phyloP scores from a whole-genome alignment of 1,140 invertebrate species.

The Cepaea nemoralis region DNA sequence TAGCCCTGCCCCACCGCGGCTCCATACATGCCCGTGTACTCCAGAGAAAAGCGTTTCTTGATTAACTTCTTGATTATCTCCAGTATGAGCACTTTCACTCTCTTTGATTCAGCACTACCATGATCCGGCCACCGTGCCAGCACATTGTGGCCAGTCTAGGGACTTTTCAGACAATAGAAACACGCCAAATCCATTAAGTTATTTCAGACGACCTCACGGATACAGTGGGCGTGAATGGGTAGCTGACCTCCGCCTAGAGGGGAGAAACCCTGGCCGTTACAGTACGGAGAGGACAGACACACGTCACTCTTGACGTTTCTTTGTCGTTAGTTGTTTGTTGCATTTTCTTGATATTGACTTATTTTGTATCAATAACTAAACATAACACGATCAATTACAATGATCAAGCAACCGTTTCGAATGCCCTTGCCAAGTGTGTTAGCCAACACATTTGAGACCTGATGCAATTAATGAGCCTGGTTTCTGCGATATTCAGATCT shows the following conservation, averaged over 20 bases:
- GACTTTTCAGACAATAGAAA: not conserved
- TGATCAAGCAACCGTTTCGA: no score
- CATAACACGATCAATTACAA: no score
- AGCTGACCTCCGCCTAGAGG: not conserved
- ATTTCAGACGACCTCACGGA: not conserved
- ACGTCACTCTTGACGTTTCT: not conserved
- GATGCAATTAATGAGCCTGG: no score
- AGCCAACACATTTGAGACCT: no score
- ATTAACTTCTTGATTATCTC: not conserved
- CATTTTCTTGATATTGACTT: no score
- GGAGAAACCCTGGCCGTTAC: not conserved
- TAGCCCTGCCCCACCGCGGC: no score
- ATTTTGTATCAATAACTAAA: no score
- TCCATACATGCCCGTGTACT: no score
- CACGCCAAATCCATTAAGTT: constrained; percentile 12
- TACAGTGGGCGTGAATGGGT: not conserved
- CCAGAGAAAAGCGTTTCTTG: no score
- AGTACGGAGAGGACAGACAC: not conserved
- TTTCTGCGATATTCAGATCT: no score
- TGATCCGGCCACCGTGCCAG: constrained; percentile 21
- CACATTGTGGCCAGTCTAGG: not conserved
- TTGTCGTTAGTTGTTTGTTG: not conserved
- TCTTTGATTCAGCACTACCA: constrained; percentile 5
- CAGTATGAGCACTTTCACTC: not conserved
- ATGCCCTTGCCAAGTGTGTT: no score